Evolutionary conservation across 2,888 invertebrate species (phyloP).

Genomic region (Phorcus lineatus): DNA sequence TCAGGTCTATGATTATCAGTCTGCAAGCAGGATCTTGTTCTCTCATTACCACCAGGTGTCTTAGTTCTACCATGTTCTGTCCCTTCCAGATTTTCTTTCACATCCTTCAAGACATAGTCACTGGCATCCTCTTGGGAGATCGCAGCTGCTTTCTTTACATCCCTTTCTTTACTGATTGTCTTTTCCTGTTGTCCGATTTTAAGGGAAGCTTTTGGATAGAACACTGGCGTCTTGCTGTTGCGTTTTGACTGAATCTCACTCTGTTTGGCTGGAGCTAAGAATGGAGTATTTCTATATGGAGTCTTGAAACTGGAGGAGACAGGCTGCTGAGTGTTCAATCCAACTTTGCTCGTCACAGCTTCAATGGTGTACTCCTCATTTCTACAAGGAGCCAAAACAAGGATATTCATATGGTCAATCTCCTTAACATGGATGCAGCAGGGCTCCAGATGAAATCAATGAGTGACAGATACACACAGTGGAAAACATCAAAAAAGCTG

Average conservation of each 20-base stretch:
- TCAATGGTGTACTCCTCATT: not conserved
- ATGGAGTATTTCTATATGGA: constrained; percentile 32
- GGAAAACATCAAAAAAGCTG: too few relatives aligned
- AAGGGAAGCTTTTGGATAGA: constrained; percentile 1
- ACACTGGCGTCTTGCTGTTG: not conserved
- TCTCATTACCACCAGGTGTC: not conserved
- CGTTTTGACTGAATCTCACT: not conserved
- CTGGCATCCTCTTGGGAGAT: not conserved
- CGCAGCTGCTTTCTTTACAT: too few relatives aligned
- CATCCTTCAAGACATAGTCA: too few relatives aligned
- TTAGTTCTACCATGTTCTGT: not conserved
- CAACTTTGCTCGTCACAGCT: not conserved
- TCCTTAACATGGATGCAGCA: too few relatives aligned
- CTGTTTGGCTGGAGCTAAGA: not conserved
- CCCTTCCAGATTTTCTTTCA: too few relatives aligned
- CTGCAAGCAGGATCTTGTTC: too few relatives aligned
- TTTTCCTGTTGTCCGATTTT: not conserved
- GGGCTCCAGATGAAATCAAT: too few relatives aligned
- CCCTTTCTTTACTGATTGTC: not conserved
- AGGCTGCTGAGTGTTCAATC: not conserved
- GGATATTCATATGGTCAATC: not conserved
- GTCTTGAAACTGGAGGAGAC: constrained; percentile 26
- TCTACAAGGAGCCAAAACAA: not conserved
- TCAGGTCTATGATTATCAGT: too few relatives aligned
- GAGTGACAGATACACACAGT: too few relatives aligned